Base-by-base conservation (phyloP, 2,888 invertebrate genomes). In the Archaeoteleia sp. region DNA sequence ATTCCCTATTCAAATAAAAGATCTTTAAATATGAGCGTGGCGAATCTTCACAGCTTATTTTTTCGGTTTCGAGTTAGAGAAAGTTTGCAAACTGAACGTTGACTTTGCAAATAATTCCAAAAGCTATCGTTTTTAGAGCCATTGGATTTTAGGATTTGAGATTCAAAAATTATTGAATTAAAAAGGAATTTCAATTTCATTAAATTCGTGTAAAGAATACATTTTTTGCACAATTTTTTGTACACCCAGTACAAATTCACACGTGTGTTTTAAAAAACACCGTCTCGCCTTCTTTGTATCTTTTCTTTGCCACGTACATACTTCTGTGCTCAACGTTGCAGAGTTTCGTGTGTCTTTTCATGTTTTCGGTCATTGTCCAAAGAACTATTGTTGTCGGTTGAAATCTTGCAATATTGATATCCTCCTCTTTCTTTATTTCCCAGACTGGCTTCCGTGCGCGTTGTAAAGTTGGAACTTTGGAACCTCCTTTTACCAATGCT, bases 101-200 rank as follows among this genome's bases (percentile, higher is more conserved):
- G 35, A 35, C 35, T 35, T 35, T 35, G 35, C 15, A 35, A 35
- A 35, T 14, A 35, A 13, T 14, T 35, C 14, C 8, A 8, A 35
- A 35, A 14, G 2, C 14, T 8, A 35, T 35, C n/a, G 13, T 10
- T 14, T 35, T 35, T 15, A 35, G 35, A 35, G 14, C 14, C 35
- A 7, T 13, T 15, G 35, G 15, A 35, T 20, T 20, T 20, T 20
- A 2, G 20, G 20, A 20, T 20, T 20, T 20, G n/a, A n/a, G n/a
- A n/a, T n/a, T n/a, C n/a, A n/a, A n/a, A n/a, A n/a, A n/a, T n/a
- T n/a, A n/a, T n/a, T n/a, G n/a, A n/a, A n/a, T n/a, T n/a, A n/a
- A n/a, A n/a, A n/a, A n/a, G n/a, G n/a, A n/a, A n/a, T n/a, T 5
- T 20, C 20, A 20, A 20, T 20, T 20, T 20, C n/a, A n/a, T n/a